Percentiles rank a stretch among this genome's conserved stretches.
phyloP scores from a whole-genome alignment of 2,113 vertebrate species.

The Hippopotamus amphibius region DNA sequence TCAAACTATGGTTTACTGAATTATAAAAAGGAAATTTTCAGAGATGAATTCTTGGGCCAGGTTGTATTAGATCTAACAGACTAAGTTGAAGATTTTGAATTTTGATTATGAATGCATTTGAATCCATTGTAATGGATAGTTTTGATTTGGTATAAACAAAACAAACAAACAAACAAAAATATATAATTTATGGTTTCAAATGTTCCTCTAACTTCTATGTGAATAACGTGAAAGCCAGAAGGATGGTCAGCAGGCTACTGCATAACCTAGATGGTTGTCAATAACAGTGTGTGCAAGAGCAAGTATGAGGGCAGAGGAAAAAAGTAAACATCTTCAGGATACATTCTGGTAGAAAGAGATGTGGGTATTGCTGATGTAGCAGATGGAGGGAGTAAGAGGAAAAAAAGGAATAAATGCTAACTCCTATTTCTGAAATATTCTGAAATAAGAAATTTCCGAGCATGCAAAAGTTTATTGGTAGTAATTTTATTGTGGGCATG shows the following conservation, averaged over 20 bases:
- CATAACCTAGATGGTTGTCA: neutral
- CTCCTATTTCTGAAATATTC: neutral
- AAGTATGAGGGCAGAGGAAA: neutral
- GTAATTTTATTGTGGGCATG: too few relatives aligned
- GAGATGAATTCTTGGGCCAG: neutral
- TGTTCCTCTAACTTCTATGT: neutral
- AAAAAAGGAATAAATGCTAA: neutral
- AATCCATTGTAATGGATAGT: neutral
- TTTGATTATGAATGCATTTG: neutral
- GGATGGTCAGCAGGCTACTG: neutral
- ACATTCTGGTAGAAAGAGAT: neutral
- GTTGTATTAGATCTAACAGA: accelerated
- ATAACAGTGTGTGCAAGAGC: neutral
- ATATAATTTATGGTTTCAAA: neutral
- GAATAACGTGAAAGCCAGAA: neutral
- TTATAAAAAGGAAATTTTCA: neutral
- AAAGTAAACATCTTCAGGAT: neutral
- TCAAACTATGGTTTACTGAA: neutral
- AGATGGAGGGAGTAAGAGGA: neutral
- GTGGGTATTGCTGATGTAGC: neutral
- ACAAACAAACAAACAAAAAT: neutral
- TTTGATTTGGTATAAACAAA: neutral
- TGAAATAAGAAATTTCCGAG: neutral
- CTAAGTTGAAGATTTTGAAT: neutral
- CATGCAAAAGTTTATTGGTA: neutral